These are phyloP conservation scores for Gonocerus acuteangulatus DNA, from an alignment of 2,888 invertebrate genomes.

Conservation along the genomic window DNA sequence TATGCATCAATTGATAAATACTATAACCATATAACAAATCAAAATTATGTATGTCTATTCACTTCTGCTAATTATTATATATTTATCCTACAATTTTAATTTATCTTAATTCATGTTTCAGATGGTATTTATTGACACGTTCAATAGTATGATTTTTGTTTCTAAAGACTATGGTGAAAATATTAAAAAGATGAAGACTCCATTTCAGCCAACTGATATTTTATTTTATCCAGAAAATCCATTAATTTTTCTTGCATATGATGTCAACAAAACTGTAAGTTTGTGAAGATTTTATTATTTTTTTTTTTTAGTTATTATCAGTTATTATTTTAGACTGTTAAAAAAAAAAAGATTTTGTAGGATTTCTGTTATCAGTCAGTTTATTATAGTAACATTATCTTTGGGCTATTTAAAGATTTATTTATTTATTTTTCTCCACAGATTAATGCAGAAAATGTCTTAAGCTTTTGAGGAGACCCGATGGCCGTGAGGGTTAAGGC, in stretches of 20 bases:
- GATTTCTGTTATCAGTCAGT: neutral
- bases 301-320: no score
- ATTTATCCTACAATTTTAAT: neutral
- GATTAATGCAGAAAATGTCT: no score
- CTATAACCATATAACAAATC: slow-evolving; percentile 72
- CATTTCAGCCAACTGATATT: slow-evolving; percentile 70
- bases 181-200: slow-evolving; percentile 56
- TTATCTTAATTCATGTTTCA: slow-evolving; percentile 44
- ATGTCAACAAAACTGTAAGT: slow-evolving; percentile 59
- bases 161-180: slow-evolving; percentile 65
- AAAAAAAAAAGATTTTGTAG: no score
- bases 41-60: slow-evolving; percentile 62
- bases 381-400: no score
- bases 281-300: no score
- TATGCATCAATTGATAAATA: slow-evolving; percentile 73
- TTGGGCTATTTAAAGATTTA: no score
- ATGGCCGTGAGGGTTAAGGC: no score
- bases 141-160: slow-evolving; percentile 66
- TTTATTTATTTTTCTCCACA: no score
- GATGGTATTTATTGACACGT: slow-evolving; percentile 79
- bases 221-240: slow-evolving; percentile 65
- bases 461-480: no score
- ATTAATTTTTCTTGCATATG: slow-evolving; percentile 62
- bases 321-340: no score
- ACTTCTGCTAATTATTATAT: slow-evolving; percentile 1